Evolutionary conservation across 2,888 invertebrate species (phyloP), one percentile per base, ranked within the genome.

Genomic region (Sepioteuthis lessoniana): DNA sequence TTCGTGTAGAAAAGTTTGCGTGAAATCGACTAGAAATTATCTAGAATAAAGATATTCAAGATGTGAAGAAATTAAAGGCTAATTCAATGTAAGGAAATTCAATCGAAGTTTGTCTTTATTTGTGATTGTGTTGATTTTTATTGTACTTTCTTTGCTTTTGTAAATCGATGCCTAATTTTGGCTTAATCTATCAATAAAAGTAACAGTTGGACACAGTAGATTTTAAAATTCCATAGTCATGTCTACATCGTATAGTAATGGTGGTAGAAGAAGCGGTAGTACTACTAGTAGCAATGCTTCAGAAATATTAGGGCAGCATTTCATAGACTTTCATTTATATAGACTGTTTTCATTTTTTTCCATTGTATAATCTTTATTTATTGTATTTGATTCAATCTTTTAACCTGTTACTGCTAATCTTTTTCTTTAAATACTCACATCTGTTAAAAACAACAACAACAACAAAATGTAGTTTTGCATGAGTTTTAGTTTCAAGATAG

Each of bases 171-270:
- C 55, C 28, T 55, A 55, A 47, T 55, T 21, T n/a, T 76, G 2
- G 13, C n/a, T n/a, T 13, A 13, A 76, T 76, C 19, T 76, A 76
- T 76, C 76, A n/a, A 55, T 55, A 55, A n/a, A 76, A n/a, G 76
- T 76, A 76, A 76, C 76, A n/a, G 16, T 76, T 76, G 76, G 76
- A 76, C n/a, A 76, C n/a, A 76, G 76, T n/a, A 76, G 35, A 76
- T 76, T 76, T n/a, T 76, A 76, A 76, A 76, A 76, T 76, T 76
- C 76, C 76, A 76, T 76, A 76, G 76, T 76, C 76, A 76, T 76
- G 55, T 55, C 55, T 55, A 21, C 76, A 35, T 76, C n/a, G n/a
- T 76, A 76, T 76, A 76, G 76, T 76, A n/a, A 76, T 76, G 76
- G 76, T 76, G 76, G 76, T 76, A 76, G 76, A 76, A 76, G 76